phyloP scores from a whole-genome alignment of 2,113 vertebrate genomes.

The Oncorhynchus kisutch region DNA sequence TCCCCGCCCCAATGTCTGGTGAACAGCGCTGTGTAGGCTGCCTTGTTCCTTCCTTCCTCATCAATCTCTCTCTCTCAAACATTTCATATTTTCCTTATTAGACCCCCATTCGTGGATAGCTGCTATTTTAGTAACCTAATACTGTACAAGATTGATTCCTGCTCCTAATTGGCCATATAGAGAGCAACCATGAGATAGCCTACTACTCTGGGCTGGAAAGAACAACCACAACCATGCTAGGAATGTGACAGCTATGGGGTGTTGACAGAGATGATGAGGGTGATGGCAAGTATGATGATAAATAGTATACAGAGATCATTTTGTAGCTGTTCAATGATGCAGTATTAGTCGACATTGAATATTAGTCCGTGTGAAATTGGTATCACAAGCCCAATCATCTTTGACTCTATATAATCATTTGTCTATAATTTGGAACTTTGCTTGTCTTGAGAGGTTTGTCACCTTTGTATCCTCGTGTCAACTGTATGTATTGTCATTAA shows the following conservation, averaged over 20 bases:
- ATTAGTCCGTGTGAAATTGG: too few species aligned
- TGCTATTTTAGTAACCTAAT: conserved; percentile 34
- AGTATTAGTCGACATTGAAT: too few species aligned
- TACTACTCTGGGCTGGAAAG: neutral
- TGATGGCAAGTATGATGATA: neutral
- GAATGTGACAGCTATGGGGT: conserved; percentile 12
- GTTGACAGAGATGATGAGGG: conserved; percentile 14
- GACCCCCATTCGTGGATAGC: conserved; percentile 4
- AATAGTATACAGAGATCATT: too few species aligned
- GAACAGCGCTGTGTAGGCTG: too few species aligned
- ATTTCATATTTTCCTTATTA: conserved; percentile 5
- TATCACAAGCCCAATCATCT: too few species aligned
- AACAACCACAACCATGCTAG: neutral
- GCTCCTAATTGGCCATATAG: conserved; percentile 31
- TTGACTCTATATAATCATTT: too few species aligned
- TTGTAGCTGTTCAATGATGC: too few species aligned
- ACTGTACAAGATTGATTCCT: conserved; percentile 22
- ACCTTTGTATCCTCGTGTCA: too few species aligned
- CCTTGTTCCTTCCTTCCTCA: neutral
- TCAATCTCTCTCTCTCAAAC: neutral
- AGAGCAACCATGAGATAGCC: conserved; percentile 15
- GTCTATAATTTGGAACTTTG: too few species aligned
- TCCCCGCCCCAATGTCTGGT: conserved; percentile 46
- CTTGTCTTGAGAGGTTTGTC: too few species aligned
- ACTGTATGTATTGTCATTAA: too few species aligned